A percentile compares a stretch with the other conserved stretches of the same genome.
These are phyloP conservation scores for Amniataba percoides DNA, from an alignment of 2,797 vertebrate genomes.

Conservation along the genomic window DNA sequence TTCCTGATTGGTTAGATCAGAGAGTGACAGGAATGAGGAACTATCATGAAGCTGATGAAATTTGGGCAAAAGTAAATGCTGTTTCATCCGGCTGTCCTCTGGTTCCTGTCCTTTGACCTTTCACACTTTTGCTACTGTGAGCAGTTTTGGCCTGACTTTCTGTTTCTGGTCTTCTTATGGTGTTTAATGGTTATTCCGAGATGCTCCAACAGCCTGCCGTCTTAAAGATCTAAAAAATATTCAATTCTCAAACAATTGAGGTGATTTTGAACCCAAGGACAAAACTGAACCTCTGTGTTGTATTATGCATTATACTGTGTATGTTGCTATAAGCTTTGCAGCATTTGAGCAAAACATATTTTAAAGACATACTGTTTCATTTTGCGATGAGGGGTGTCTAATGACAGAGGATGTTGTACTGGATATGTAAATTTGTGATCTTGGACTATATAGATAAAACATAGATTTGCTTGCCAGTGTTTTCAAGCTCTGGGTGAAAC, in stretches of 20 bases:
- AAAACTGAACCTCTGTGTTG: too few relatives aligned
- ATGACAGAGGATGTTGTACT: too few relatives aligned
- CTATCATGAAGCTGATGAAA: not conserved
- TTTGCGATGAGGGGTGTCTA: too few relatives aligned
- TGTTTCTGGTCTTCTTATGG: not conserved
- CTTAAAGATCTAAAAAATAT: not conserved
- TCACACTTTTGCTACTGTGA: not conserved
- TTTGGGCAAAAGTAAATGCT: conserved; percentile 10
- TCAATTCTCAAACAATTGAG: too few relatives aligned
- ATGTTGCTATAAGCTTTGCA: not conserved
- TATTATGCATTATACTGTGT: not conserved
- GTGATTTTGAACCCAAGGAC: too few relatives aligned
- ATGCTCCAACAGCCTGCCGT: not conserved
- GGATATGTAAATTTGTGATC: too few relatives aligned
- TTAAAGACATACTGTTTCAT: too few relatives aligned
- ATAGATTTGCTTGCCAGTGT: too few relatives aligned
- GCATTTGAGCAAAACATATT: not conserved
- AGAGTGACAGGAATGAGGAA: not conserved
- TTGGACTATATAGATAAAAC: too few relatives aligned
- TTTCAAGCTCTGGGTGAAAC: too few relatives aligned
- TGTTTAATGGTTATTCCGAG: not conserved
- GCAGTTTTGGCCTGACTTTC: not conserved
- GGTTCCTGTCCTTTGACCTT: not conserved
- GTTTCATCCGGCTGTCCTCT: not conserved
- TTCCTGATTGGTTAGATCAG: not conserved